A percentile compares a stretch with the other conserved stretches of the same genome.
phyloP scores from a whole-genome alignment of 2,888 invertebrate species.

The Aspidiotus destructor region DNA sequence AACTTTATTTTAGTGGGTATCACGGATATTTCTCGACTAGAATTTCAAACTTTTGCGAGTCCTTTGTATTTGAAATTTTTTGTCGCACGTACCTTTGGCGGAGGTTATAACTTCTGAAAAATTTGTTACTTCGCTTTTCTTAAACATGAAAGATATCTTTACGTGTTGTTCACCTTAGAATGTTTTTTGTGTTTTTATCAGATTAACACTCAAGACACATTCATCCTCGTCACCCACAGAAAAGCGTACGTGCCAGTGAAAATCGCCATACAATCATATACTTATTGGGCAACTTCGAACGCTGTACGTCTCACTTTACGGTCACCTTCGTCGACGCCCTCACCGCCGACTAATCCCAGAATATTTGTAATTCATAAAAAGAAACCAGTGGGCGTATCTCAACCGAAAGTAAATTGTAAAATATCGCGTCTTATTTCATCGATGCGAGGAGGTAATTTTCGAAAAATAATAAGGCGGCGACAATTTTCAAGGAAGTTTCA shows the following conservation, averaged over 20 bases:
- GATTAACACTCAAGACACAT: constrained; percentile 32
- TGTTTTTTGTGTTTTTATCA: constrained; percentile 7
- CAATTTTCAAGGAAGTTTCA: constrained; percentile 42
- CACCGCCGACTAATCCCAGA: constrained; percentile 60
- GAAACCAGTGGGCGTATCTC: constrained; percentile 1
- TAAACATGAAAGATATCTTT: no score
- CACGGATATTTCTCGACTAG: no score
- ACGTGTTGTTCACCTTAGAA: no score
- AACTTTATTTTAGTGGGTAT: no score
- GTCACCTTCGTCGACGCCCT: constrained; percentile 73
- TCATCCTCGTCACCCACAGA: constrained; percentile 40
- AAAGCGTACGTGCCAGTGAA: constrained; percentile 57
- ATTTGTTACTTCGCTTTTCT: no score
- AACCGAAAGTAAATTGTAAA: constrained; percentile 18
- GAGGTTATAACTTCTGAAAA: no score
- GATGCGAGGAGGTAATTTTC: no score
- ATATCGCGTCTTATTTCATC: neutral
- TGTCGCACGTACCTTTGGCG: no score
- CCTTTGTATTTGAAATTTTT: no score
- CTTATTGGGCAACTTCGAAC: constrained; percentile 71
- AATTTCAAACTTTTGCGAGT: no score
- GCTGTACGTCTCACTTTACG: constrained; percentile 53
- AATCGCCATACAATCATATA: constrained; percentile 67
- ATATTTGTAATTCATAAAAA: constrained; percentile 52
- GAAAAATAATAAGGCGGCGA: no score